phyloP scores from a whole-genome alignment of 2,113 vertebrate genomes.

The Equus przewalskii region DNA sequence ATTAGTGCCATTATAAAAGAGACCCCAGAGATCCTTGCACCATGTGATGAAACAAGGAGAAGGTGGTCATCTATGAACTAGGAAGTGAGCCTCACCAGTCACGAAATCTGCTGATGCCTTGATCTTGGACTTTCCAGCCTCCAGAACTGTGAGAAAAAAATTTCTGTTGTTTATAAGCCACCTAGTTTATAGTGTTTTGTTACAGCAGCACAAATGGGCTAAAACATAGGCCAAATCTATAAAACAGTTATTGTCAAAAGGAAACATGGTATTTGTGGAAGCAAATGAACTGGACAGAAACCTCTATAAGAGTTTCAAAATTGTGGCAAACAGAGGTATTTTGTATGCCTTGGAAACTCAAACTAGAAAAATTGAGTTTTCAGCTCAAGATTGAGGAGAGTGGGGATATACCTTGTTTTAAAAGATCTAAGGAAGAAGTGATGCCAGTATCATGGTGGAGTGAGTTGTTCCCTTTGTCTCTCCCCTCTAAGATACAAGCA shows the following conservation, averaged over 20 bases:
- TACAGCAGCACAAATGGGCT: background rate
- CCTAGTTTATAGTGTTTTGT: background rate
- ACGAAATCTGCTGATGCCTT: background rate
- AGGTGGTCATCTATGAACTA: background rate
- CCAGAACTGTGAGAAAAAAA: background rate
- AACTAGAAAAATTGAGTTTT: background rate
- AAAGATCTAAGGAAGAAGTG: background rate
- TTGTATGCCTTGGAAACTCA: background rate
- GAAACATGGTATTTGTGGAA: background rate
- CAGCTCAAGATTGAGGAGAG: background rate
- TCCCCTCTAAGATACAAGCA: no score
- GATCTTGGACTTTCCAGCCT: background rate
- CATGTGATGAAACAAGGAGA: background rate
- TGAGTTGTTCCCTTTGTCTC: no score
- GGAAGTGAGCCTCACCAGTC: background rate
- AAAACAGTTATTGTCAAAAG: background rate
- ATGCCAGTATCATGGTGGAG: no score
- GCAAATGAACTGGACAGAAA: background rate
- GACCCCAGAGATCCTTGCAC: background rate
- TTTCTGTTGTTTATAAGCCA: background rate
- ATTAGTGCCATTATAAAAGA: background rate
- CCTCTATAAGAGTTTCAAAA: background rate
- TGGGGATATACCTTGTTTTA: background rate
- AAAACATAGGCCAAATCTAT: background rate
- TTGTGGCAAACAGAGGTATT: background rate